Evolutionary conservation across 2,797 vertebrate genomes (phyloP).

Genomic region (Schizopygopsis malacanthus): DNA sequence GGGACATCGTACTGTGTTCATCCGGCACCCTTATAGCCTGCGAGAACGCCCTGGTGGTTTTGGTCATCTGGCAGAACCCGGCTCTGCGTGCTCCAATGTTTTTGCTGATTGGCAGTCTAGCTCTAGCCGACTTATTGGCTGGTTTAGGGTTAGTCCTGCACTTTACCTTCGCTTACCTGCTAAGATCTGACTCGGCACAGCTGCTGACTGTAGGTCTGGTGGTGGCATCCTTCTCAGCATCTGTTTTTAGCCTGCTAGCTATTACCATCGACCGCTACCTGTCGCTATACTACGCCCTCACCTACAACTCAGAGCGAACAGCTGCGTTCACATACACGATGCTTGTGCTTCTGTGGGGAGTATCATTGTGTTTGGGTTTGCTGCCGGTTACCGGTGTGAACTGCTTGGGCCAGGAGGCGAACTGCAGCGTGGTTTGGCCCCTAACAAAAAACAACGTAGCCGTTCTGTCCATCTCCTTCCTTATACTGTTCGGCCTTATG

Average conservation of each 20-base stretch:
- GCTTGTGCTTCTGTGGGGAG: conserved; percentile 93
- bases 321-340: conserved; percentile 97
- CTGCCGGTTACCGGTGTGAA: conserved; percentile 95
- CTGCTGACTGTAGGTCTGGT: conserved; percentile 93
- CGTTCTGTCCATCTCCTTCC: conserved; percentile 92
- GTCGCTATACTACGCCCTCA: conserved; percentile 97
- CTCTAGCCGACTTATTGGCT: conserved; percentile 95
- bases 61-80: conserved; percentile 99
- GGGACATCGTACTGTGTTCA: conserved; percentile 97
- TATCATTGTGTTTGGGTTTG: conserved; percentile 91
- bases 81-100: conserved; percentile 96
- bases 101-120: conserved; percentile 96
- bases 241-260: conserved; percentile 95
- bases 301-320: conserved; percentile 97
- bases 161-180: conserved; percentile 95
- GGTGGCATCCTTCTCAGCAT: conserved; percentile 97
- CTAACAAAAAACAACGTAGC: conserved; percentile 98
- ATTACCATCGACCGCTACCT: conserved; percentile 99
- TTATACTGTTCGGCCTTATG: conserved; percentile 98
- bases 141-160: conserved; percentile 94
- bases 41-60: conserved; percentile 95
- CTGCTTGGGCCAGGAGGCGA: conserved; percentile 91
- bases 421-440: conserved; percentile 95
- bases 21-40: conserved; percentile 97
- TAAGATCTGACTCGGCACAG: conserved; percentile 92